Evolutionary conservation across 2,888 invertebrate species (phyloP).

Genomic region (Agrotis segetum): DNA sequence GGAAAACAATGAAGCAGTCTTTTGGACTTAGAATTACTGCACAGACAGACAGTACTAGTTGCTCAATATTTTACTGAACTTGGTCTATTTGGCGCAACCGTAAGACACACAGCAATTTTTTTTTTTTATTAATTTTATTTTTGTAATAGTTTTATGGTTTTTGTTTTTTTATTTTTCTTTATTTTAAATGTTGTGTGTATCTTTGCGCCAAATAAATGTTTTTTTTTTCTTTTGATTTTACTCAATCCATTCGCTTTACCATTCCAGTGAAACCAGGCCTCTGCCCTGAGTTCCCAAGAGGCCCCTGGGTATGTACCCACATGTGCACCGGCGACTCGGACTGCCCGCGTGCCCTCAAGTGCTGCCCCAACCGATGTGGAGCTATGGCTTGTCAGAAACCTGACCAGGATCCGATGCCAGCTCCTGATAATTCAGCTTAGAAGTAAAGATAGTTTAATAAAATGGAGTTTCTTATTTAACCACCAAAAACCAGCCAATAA

Average conservation of each 20-base stretch:
- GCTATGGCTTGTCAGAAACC: constrained; percentile 87
- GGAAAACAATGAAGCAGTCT: too few relatives aligned
- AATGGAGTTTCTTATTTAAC: neutral
- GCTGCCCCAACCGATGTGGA: constrained; percentile 91
- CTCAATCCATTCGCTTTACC: neutral
- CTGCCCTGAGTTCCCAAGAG: constrained; percentile 88
- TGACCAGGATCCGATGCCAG: constrained; percentile 62
- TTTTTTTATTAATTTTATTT: too few relatives aligned
- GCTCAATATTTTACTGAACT: too few relatives aligned
- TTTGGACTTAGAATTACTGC: neutral
- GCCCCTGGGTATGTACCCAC: constrained; percentile 90
- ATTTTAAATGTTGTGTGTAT: too few relatives aligned
- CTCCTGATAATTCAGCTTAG: constrained; percentile 29
- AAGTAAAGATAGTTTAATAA: constrained; percentile 22
- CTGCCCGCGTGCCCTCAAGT: constrained; percentile 88
- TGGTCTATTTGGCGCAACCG: too few relatives aligned
- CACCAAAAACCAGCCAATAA: neutral
- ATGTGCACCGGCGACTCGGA: constrained; percentile 90
- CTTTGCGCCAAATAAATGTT: too few relatives aligned
- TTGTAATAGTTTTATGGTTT: too few relatives aligned
- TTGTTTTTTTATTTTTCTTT: too few relatives aligned
- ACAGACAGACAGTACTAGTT: too few relatives aligned
- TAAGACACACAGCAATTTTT: too few relatives aligned
- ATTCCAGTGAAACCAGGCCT: constrained; percentile 88
- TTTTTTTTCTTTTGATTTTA: too few relatives aligned